phyloP scores from a whole-genome alignment of 2,888 invertebrate genomes.

The Cartodere bifasciata region DNA sequence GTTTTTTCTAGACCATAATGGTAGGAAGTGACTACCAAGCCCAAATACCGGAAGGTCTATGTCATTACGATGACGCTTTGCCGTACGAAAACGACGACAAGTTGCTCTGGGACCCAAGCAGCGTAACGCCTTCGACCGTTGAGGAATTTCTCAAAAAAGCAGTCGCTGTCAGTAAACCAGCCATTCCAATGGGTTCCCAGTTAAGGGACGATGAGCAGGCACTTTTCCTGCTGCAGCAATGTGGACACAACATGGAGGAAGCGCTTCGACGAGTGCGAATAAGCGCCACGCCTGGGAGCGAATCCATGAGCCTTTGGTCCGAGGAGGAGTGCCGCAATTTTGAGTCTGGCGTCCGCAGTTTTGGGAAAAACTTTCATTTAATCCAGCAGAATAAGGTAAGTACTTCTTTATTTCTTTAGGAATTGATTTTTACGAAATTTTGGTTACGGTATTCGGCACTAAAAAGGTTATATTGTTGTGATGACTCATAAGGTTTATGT shows the following conservation, averaged over 20 bases:
- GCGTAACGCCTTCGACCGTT: constrained; percentile 55
- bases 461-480: too few species aligned
- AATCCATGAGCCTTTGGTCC: constrained; percentile 82
- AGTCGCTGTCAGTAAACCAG: constrained; percentile 33
- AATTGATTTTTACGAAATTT: neutral
- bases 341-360: constrained; percentile 84
- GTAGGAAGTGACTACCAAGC: constrained; percentile 93
- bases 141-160: constrained; percentile 67
- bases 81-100: constrained; percentile 94
- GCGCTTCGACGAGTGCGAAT: constrained; percentile 59
- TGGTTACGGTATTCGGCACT: constrained; percentile 2
- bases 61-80: constrained; percentile 84
- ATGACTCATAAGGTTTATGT: neutral
- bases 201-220: constrained; percentile 83
- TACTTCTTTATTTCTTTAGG: constrained; percentile 2
- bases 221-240: constrained; percentile 78
- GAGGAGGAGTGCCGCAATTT: constrained; percentile 96
- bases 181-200: constrained; percentile 61
- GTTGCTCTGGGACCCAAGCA: constrained; percentile 82
- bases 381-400: constrained; percentile 83
- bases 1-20: constrained; percentile 62
- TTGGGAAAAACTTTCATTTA: constrained; percentile 92
- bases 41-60: constrained; percentile 80
- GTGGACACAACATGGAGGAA: constrained; percentile 91
- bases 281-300: constrained; percentile 42